A percentile compares a stretch with the other conserved stretches of the same genome.
Evolutionary conservation across 2,797 vertebrate species (phyloP).

Genomic region (Peromyscus attwateri): DNA sequence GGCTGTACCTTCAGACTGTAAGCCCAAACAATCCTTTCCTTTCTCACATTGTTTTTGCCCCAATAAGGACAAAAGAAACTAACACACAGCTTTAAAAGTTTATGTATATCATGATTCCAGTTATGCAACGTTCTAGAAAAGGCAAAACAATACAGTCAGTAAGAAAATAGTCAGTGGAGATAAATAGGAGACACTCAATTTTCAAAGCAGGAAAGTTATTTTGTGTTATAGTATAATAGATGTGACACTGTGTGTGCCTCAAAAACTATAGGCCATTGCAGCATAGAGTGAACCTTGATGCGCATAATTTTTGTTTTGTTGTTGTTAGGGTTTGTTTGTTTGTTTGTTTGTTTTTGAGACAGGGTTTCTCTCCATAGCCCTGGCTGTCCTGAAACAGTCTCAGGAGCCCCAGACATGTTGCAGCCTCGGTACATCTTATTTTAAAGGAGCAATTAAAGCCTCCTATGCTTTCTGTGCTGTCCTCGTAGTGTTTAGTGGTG

Average conservation of each 20-base stretch:
- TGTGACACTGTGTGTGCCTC: neutral
- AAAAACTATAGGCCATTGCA: neutral
- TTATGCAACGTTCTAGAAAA: constrained; percentile 31
- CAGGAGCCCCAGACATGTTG: neutral
- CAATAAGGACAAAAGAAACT: neutral
- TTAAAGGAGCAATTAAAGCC: constrained; percentile 86
- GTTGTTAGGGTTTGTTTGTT: neutral
- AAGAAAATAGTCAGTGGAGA: neutral
- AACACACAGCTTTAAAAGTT: neutral
- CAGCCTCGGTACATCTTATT: neutral
- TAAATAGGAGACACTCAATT: neutral
- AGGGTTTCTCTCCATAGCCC: neutral
- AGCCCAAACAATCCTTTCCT: neutral
- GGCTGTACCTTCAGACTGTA: neutral
- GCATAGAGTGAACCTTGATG: neutral
- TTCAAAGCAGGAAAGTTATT: constrained; percentile 29
- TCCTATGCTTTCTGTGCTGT: constrained; percentile 75
- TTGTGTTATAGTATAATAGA: neutral
- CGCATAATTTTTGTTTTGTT: neutral
- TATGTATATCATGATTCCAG: neutral
- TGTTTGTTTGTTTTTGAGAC: neutral
- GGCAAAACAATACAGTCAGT: neutral
- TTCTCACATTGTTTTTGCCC: neutral
- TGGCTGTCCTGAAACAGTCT: neutral
- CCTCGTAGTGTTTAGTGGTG: constrained; percentile 80